A percentile compares a stretch with the other conserved stretches of the same genome.
phyloP scores from a whole-genome alignment of 1,140 invertebrate genomes.

The Caenorhabditis latens region DNA sequence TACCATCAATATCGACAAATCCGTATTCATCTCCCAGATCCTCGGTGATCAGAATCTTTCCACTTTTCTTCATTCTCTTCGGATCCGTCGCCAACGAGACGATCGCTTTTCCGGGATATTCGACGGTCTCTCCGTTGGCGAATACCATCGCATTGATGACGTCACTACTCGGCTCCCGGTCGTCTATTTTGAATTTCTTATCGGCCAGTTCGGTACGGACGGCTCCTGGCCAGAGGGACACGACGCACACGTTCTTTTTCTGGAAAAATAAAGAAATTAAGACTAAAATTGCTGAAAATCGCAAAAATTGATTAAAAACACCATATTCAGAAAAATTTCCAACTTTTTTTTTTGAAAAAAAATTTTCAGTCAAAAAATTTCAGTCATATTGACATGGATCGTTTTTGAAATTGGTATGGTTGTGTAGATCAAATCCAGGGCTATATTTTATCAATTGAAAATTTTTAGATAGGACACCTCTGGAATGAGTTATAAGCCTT shows the following conservation, averaged over 20 bases:
- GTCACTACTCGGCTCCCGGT: constrained; percentile 3
- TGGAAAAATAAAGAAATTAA: constrained; percentile 9
- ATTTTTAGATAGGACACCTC: too few relatives aligned
- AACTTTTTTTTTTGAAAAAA: too few relatives aligned
- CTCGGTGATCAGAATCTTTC: constrained; percentile 74
- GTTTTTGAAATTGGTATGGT: too few relatives aligned
- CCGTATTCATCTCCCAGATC: constrained; percentile 78
- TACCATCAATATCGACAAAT: constrained; percentile 78
- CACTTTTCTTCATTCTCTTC: constrained; percentile 75
- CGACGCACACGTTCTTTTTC: constrained; percentile 78
- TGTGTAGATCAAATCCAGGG: too few relatives aligned
- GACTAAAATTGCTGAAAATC: too few relatives aligned
- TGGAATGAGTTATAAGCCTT: too few relatives aligned
- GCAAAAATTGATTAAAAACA: too few relatives aligned
- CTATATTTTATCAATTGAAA: too few relatives aligned
- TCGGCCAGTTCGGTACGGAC: constrained; percentile 78
- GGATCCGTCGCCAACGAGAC: constrained; percentile 76
- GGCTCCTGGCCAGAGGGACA: constrained; percentile 80
- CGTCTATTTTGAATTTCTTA: constrained; percentile 27
- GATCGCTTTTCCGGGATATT: constrained; percentile 78
- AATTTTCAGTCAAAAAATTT: too few relatives aligned
- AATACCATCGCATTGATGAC: constrained; percentile 60
- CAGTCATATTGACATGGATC: too few relatives aligned
- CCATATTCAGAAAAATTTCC: too few relatives aligned
- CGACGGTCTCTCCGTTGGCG: constrained; percentile 73